Percentiles rank a stretch among this genome's conserved stretches.
Conservation (phyloP, 2,797 vertebrate species). For the Gymnopithys bicolor region DNA sequence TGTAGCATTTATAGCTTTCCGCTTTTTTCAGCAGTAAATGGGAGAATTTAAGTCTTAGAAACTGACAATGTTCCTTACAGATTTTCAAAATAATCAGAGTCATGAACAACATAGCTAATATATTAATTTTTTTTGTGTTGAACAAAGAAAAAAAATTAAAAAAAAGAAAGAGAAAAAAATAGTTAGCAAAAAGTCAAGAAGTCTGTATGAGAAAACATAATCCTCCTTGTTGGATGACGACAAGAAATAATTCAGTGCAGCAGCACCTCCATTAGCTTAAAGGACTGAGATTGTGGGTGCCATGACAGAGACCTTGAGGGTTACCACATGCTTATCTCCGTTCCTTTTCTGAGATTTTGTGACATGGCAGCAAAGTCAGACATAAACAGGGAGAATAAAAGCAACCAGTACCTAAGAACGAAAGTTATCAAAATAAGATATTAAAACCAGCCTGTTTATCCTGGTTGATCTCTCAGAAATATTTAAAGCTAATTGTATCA, state of each 20-base stretch:
- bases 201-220: neutral
- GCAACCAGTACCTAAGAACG: neutral
- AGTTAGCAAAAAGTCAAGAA: neutral
- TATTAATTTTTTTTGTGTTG: neutral
- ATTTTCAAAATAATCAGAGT: neutral
- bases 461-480: neutral
- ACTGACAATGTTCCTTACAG: neutral
- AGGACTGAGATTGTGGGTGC: neutral
- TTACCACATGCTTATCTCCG: neutral
- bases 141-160: neutral
- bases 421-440: neutral
- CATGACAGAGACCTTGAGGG: neutral
- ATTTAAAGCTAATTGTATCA: neutral
- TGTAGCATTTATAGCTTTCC: neutral
- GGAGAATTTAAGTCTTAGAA: neutral
- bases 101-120: neutral
- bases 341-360: neutral
- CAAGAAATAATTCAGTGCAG: neutral
- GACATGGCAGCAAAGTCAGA: neutral
- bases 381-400: neutral
- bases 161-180: neutral
- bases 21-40: neutral
- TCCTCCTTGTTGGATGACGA: neutral
- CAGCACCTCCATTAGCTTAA: neutral
- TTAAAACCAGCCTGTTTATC: neutral